Conservation (phyloP, 2,797 vertebrate species). For the Dromococcyx pavoninus region DNA sequence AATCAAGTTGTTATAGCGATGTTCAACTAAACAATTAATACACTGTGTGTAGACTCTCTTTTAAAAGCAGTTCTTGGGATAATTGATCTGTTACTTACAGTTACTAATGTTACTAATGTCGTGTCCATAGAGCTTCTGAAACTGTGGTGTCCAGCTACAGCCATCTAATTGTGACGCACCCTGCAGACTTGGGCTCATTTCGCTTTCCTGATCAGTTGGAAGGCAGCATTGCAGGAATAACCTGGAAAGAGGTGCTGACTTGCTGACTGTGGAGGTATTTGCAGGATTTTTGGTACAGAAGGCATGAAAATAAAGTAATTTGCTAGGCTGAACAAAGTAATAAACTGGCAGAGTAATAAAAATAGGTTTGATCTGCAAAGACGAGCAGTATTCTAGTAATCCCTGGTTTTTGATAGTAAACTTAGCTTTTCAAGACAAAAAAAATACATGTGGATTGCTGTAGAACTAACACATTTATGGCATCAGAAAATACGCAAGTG, state of each 20-base stretch:
- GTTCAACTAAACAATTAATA: neutral
- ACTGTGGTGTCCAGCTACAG: neutral
- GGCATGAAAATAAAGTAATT: neutral
- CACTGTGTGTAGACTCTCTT: neutral
- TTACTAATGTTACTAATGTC: too few species aligned
- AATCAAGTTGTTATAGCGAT: neutral
- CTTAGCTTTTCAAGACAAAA: too few species aligned
- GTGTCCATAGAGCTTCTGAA: neutral
- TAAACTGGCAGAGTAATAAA: neutral
- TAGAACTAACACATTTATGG: neutral
- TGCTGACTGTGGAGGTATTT: neutral
- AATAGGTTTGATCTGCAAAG: neutral
- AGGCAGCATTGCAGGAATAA: neutral
- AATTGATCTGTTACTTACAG: neutral
- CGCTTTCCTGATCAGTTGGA: neutral
- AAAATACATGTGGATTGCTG: too few species aligned
- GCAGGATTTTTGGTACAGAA: neutral
- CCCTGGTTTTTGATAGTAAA: neutral
- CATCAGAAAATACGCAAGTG: neutral
- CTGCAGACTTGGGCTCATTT: neutral
- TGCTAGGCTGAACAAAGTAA: neutral
- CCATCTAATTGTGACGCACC: neutral
- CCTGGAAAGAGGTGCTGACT: neutral
- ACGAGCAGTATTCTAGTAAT: neutral
- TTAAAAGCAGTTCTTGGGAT: neutral